Base-by-base conservation (phyloP, 2,113 vertebrate species). In the Lophura nycthemera region DNA sequence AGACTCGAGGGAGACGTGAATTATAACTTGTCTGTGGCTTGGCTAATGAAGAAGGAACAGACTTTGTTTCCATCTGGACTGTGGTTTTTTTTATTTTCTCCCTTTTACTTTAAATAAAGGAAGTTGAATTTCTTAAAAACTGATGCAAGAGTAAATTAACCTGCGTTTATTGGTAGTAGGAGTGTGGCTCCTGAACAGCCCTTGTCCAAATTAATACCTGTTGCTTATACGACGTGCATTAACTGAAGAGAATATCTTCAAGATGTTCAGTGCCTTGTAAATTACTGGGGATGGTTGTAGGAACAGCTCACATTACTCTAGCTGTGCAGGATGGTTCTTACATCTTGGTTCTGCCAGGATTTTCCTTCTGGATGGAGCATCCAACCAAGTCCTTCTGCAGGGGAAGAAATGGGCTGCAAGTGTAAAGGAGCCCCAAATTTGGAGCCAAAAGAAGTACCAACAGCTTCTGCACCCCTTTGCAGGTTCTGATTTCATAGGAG, bases 41-140 rank as follows among this genome's bases (percentile, higher is more conserved):
- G 92, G 92, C 92, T 91, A 82, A 86, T 72, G 88, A 94, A 92
- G 30, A 86, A 84, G 92, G 59, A 93, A 57, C 83, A 90, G 92
- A 60, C 72, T 95, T 93, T 52, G 66, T 90, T 96, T 93, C 95
- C 92, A 93, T 96, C 92, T 96, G 95, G 93, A 86, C 90, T 92
- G 54, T 83, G 86, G 72, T 71, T 96, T 88, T 90, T 75, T 93
- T 94, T 96, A 90, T 95, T 91, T 94, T 88, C 76, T 88, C 19
- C 22, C 73, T 12, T 69, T 82, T 75, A 75, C 32, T 94, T 91
- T 91, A 89, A 52, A 43, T 81, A 81, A 93, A 78, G 70, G 69
- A 92, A 94, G 57, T 32, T 25, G 22, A 92, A 54, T 77, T 63
- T 87, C 63, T 91, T 52, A 3, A 13, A 50, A 70, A 1, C 3